Percentiles rank a stretch among this genome's conserved stretches.
Evolutionary conservation across 2,888 invertebrate species (phyloP).

Genomic region (Marronus borbonicus): DNA sequence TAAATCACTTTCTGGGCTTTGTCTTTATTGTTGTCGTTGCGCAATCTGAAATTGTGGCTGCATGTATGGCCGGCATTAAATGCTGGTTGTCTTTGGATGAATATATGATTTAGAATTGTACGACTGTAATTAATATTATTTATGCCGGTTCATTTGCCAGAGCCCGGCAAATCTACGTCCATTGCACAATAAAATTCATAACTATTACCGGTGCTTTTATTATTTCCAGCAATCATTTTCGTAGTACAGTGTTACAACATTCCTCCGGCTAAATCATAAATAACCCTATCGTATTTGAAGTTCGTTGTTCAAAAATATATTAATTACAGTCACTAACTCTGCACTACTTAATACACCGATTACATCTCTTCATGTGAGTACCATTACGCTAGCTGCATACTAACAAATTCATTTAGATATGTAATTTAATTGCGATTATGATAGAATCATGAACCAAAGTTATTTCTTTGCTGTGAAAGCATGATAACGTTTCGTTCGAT

Average conservation of each 20-base stretch:
- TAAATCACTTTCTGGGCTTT: conserved; percentile 50
- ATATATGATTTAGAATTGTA: conserved; percentile 29
- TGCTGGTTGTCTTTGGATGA: conserved; percentile 23
- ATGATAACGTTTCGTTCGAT: too few species aligned
- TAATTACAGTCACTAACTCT: background rate
- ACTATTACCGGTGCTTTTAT: background rate
- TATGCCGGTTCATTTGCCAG: conserved; percentile 8
- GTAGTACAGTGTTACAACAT: background rate
- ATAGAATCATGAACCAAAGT: too few species aligned
- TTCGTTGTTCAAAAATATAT: background rate
- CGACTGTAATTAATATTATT: conserved; percentile 39
- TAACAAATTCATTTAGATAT: too few species aligned
- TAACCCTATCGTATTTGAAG: background rate
- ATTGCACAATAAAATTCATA: conserved; percentile 13
- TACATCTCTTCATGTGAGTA: too few species aligned
- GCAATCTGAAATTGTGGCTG: conserved; percentile 29
- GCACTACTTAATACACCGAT: background rate
- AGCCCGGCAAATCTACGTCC: background rate
- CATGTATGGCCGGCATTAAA: conserved; percentile 18
- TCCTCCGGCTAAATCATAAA: background rate
- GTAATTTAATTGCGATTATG: too few species aligned
- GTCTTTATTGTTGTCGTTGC: conserved; percentile 40
- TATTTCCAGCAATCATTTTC: conserved; percentile 6
- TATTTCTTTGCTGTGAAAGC: too few species aligned
- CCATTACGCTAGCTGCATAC: too few species aligned